Evolutionary conservation across 2,113 vertebrate genomes (phyloP), one percentile per base, ranked within the genome.

Genomic region (Cephalopterus ornatus): DNA sequence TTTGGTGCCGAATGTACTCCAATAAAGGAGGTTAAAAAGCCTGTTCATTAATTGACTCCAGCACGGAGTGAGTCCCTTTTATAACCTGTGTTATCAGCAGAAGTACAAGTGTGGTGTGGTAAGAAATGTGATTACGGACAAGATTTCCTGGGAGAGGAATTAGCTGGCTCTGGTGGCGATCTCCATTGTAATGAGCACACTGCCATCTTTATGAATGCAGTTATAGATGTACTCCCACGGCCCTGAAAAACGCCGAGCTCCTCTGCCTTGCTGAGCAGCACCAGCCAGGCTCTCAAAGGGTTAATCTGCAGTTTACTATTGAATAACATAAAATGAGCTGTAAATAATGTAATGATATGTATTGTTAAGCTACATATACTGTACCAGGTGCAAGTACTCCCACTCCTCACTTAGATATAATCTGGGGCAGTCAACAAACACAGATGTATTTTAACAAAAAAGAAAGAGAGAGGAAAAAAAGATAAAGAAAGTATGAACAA

Each of bases 381-480:
- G 92, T 98, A 99, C 98, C 99, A 99, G 99, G 99, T 99, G 99
- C 98, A 98, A 96, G 97, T 97, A 98, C 98, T 98, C 98, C 98
- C 98, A 98, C 98, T 98, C 98, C 97, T 97, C 97, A 98, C 98
- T 98, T 98, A 98, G 98, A 98, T 98, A 97, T 98, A 98, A 97
- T 97, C 94, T 98, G 98, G 97, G 98, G 97, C 98, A 98, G 98
- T 98, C 98, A 98, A 99, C 98, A 99, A 98, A 98, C 98, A 98
- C 99, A 99, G 99, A 99, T 99, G 99, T 98, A 98, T 98, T 98
- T 98, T 98, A 98, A 99, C 98, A 99, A 98, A 98, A 90, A 97
- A 97, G 98, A 98, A 97, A 97, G 82, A 97, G 95, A 97, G 96
- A 94, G 94, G 96, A 83, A 96, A 97, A 97, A 97, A 98, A 93